Evolutionary conservation across 2,888 invertebrate species (phyloP).

Genomic region (Agonopterix heracliana): DNA sequence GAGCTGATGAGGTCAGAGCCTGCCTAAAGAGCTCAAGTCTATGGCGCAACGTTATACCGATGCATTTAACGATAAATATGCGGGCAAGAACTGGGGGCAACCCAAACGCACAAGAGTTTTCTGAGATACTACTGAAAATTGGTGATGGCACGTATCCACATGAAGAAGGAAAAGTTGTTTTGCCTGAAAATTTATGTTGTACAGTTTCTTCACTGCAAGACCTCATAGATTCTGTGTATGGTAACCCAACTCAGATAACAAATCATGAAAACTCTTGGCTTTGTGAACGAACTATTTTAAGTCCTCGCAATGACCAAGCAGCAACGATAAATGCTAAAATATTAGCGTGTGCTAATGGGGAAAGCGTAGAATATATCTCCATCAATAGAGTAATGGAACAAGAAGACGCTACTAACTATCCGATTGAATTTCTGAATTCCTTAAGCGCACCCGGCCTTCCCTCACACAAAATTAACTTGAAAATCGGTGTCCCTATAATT

Average conservation of each 20-base stretch:
- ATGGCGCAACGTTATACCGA: constrained; percentile 7
- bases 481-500: constrained; percentile 10
- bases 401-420: constrained; percentile 3
- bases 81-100: constrained; percentile 7
- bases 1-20: constrained; percentile 14
- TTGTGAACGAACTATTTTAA: constrained; percentile 5
- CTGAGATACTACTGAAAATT: constrained; percentile 13
- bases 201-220: constrained; percentile 1
- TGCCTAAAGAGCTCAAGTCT: constrained; percentile 17
- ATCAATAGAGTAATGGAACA: constrained; percentile 8
- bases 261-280: neutral
- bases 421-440: constrained; percentile 12
- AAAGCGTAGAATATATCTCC: neutral
- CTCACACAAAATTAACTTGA: constrained; percentile 6
- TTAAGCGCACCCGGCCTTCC: constrained; percentile 3
- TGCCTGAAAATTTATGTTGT: too few relatives aligned
- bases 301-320: constrained; percentile 2
- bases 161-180: constrained; percentile 2
- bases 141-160: constrained; percentile 13
- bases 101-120: constrained; percentile 8
- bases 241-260: constrained; percentile 1
- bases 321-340: neutral
- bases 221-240: constrained; percentile 6
- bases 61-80: neutral
- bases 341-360: neutral